Percentiles rank a stretch among this genome's conserved stretches.
Evolutionary conservation across 2,797 vertebrate genomes (phyloP).

Genomic region (Aulostomus chinensis): DNA sequence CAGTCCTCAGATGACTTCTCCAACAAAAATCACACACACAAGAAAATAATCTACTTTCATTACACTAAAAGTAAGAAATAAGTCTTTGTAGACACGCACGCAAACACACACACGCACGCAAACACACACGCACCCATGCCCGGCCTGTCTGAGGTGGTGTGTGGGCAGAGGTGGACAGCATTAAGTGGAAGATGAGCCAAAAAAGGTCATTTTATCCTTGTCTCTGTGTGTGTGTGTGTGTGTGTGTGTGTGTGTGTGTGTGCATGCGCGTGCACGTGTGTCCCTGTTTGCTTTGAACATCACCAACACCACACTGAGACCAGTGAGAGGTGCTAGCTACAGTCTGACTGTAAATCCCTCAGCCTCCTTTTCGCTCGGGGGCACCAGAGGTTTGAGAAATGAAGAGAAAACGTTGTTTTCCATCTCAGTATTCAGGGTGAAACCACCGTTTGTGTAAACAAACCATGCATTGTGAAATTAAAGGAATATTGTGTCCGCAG

Average conservation of each 20-base stretch:
- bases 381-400: no score
- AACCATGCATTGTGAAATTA: no score
- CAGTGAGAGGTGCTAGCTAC: no score
- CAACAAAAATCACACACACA: slow-evolving; percentile 22
- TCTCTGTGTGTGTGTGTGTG: slow-evolving; percentile 21
- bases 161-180: slow-evolving; percentile 37
- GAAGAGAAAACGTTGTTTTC: no score
- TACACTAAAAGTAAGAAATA: slow-evolving; percentile 17
- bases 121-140: slow-evolving; percentile 16
- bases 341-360: no score
- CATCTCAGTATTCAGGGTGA: no score
- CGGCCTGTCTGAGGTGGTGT: slow-evolving; percentile 43
- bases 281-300: slow-evolving; percentile 53
- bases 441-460: no score
- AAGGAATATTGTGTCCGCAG: no score
- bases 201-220: slow-evolving; percentile 48
- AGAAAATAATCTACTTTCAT: slow-evolving; percentile 19
- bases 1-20: slow-evolving; percentile 15
- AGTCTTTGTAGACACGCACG: slow-evolving; percentile 10
- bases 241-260: no score
- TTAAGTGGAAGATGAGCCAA: slow-evolving; percentile 52
- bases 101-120: not conserved
- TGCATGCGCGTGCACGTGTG: no score
- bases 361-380: no score
- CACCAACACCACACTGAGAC: no score